Base-by-base conservation (phyloP, 2,888 invertebrate species). In the Megaustenia siamemsis region DNA sequence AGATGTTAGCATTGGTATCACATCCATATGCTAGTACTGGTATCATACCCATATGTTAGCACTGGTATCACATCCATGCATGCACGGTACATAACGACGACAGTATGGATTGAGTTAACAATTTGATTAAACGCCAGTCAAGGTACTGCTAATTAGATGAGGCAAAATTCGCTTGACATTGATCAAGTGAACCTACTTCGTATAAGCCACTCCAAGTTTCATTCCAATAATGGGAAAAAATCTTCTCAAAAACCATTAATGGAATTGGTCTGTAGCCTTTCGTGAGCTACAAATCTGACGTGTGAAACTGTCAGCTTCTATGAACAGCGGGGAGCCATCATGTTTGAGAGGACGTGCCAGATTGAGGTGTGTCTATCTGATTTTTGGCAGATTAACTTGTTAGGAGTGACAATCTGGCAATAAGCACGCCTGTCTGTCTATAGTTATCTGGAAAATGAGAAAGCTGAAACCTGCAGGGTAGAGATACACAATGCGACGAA, bases 401-500 rank as follows among this genome's bases (percentile, higher is more conserved):
- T 15, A 60, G 60, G n/a, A 60, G 5, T 60, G 60, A 21, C 60
- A 15, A 5, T 60, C 60, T 60, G 60, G 18, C 60, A 24, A 60
- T 5, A 15, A 60, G 60, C 60, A n/a, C 60, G 49, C 49, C 6
- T 49, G 49, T 49, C 49, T 15, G 15, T 6, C 49, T 10, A 6
- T 10, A 10, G 15, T 49, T 10, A 49, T 49, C 49, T 63, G 63
- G 8, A 12, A 69, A 69, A 24, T 80, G 68, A 68, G 45, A 43
- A 68, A 28, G 21, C 3, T 35, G 21, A 32, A 40, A 35, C 15
- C 10, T 10, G 28, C 8, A 32, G 53, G 56, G 28, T n/a, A 18
- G 56, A 53, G 77, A 77, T 32, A 53, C 28, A 28, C 53, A 53
- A n/a, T n/a, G n/a, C n/a, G n/a, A n/a, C n/a, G n/a, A n/a, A n/a